Percentiles rank a stretch among this genome's conserved stretches.
phyloP scores from a whole-genome alignment of 2,888 invertebrate species.

The Eumerus sabulonum region DNA sequence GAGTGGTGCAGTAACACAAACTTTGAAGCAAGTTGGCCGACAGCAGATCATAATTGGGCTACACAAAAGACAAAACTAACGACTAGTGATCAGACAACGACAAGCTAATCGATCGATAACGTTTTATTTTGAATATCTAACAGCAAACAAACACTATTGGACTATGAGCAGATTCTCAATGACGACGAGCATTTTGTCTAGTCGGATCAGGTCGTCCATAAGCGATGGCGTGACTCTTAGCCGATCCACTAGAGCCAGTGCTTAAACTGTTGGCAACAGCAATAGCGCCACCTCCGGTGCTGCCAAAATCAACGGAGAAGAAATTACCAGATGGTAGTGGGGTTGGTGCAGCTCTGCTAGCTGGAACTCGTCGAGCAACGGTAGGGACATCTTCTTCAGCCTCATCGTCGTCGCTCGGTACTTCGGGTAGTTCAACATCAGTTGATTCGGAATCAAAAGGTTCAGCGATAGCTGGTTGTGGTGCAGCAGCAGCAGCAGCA shows the following conservation, averaged over 20 bases:
- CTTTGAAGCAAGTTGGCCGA: too few relatives aligned
- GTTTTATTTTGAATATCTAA: slow-evolving; percentile 16
- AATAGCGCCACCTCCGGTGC: slow-evolving; percentile 69
- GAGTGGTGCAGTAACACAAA: too few relatives aligned
- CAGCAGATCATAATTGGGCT: too few relatives aligned
- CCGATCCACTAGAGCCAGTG: slow-evolving; percentile 71
- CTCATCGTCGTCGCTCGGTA: slow-evolving; percentile 56
- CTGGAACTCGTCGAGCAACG: slow-evolving; percentile 15
- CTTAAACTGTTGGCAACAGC: slow-evolving; percentile 72
- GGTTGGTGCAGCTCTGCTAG: slow-evolving; percentile 36
- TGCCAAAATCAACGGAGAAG: slow-evolving; percentile 72
- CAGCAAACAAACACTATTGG: slow-evolving; percentile 7
- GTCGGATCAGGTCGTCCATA: slow-evolving; percentile 70
- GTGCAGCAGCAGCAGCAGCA: slow-evolving; percentile 41
- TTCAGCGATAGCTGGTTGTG: slow-evolving; percentile 25
- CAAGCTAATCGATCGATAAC: neutral
- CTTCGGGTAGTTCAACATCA: slow-evolving; percentile 43
- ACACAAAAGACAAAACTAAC: too few relatives aligned
- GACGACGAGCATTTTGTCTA: slow-evolving; percentile 51
- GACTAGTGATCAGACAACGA: too few relatives aligned
- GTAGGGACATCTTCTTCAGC: slow-evolving; percentile 46
- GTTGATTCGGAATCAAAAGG: slow-evolving; percentile 60
- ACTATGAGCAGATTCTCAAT: slow-evolving; percentile 34
- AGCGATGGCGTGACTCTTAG: slow-evolving; percentile 72
- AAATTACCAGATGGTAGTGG: slow-evolving; percentile 68